Evolutionary conservation across 2,797 vertebrate species (phyloP).

Genomic region (Acridotheres tristis): DNA sequence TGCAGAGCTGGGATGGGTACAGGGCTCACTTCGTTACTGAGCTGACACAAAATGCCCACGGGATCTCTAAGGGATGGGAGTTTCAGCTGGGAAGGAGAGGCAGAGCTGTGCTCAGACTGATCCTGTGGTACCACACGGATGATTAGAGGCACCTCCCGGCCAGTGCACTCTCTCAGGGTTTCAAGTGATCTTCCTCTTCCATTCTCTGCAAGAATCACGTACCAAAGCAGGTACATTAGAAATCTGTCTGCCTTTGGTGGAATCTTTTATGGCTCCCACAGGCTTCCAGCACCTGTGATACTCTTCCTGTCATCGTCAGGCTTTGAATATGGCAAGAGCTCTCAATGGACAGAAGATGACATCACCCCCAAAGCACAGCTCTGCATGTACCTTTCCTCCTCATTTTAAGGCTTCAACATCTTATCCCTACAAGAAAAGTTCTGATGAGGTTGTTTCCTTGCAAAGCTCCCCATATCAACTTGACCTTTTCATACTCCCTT

Average conservation of each 20-base stretch:
- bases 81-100: background rate
- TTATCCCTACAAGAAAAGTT: constrained; percentile 31
- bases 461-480: constrained; percentile 57
- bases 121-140: background rate
- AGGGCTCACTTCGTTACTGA: background rate
- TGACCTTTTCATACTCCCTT: constrained; percentile 62
- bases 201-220: background rate
- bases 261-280: background rate
- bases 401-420: constrained; percentile 9
- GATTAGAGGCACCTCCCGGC: background rate
- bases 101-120: background rate
- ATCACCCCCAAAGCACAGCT: background rate
- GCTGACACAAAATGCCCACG: background rate
- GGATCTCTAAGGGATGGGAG: background rate
- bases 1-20: background rate
- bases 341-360: background rate
- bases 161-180: background rate
- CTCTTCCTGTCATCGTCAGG: background rate
- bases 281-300: background rate
- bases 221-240: background rate
- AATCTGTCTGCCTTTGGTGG: background rate
- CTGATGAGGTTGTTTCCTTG: constrained; percentile 22
- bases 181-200: background rate
- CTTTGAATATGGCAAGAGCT: background rate
- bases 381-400: background rate